A percentile compares a stretch with the other conserved stretches of the same genome.
phyloP scores from a whole-genome alignment of 2,888 invertebrate genomes.

The Thereva nobilitata region DNA sequence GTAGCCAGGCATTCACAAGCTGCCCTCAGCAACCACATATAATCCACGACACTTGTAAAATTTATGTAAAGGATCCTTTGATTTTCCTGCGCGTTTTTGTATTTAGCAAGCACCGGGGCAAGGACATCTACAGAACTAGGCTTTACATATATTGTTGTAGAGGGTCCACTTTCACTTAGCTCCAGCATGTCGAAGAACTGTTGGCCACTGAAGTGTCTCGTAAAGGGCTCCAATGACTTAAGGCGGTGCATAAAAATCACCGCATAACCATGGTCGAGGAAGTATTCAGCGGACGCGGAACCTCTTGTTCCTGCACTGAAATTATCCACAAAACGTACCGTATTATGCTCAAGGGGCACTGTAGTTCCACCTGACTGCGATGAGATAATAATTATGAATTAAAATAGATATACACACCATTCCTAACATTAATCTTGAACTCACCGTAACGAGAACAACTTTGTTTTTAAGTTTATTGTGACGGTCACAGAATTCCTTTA shows the following conservation, averaged over 20 bases:
- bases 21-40: constrained; percentile 86
- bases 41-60: constrained; percentile 87
- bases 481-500: constrained; percentile 75
- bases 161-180: constrained; percentile 62
- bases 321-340: constrained; percentile 97
- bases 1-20: constrained; percentile 76
- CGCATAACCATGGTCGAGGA: constrained; percentile 82
- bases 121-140: constrained; percentile 74
- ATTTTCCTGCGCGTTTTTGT: constrained; percentile 78
- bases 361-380: constrained; percentile 93
- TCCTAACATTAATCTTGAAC: constrained; percentile 47
- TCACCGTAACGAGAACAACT: constrained; percentile 80
- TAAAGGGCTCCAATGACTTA: constrained; percentile 90
- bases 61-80: constrained; percentile 75
- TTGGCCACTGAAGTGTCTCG: constrained; percentile 80
- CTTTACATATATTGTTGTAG: constrained; percentile 70
- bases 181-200: constrained; percentile 80
- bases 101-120: constrained; percentile 71
- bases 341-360: constrained; percentile 94
- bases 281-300: constrained; percentile 93
- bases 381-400: constrained; percentile 32
- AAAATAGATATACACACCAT: constrained; percentile 19
- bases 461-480: constrained; percentile 70
- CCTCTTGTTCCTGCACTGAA: constrained; percentile 97
- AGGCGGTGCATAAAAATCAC: constrained; percentile 93